Evolutionary conservation across 2,113 vertebrate genomes (phyloP).

Genomic region (Quiscalus mexicanus): DNA sequence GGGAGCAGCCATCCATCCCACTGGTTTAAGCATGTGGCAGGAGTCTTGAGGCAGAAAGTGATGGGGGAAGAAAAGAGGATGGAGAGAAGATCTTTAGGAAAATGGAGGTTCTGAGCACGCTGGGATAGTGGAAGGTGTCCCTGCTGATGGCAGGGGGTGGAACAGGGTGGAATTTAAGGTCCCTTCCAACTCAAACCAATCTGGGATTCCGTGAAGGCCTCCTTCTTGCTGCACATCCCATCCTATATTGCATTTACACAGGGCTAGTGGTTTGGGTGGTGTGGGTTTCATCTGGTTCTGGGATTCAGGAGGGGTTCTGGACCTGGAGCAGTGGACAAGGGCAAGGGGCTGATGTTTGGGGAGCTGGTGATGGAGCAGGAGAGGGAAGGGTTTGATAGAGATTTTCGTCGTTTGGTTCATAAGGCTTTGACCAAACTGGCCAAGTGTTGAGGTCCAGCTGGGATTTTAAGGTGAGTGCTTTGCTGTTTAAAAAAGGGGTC

Average conservation of each 20-base stretch:
- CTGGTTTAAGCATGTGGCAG: not conserved
- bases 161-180: not conserved
- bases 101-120: not conserved
- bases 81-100: not conserved
- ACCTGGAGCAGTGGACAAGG: not conserved
- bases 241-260: not conserved
- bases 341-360: not conserved
- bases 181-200: not conserved
- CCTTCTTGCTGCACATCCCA: not conserved
- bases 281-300: not conserved
- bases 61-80: not conserved
- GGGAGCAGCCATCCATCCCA: not conserved
- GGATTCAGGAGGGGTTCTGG: not conserved
- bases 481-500: not conserved
- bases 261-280: not conserved
- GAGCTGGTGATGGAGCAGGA: not conserved
- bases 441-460: not conserved
- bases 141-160: not conserved
- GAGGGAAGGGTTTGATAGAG: not conserved
- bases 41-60: not conserved
- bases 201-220: not conserved
- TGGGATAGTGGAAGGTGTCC: not conserved
- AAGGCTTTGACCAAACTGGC: not conserved
- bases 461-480: not conserved
- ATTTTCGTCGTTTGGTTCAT: fast-evolving